Evolutionary conservation across 1,140 invertebrate species (phyloP).

Genomic region (Parapsyche elsis): DNA sequence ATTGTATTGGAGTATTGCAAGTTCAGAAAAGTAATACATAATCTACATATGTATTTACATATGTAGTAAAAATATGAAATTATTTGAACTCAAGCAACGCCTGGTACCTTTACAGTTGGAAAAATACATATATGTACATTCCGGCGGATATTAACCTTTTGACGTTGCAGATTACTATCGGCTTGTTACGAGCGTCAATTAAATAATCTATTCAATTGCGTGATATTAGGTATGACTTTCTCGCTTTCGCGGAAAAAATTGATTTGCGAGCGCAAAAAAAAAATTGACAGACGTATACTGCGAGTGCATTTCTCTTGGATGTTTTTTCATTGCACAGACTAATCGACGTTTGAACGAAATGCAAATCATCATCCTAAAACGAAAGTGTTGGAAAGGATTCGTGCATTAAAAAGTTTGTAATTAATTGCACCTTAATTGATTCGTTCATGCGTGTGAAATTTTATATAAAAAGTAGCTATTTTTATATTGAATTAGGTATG

Average conservation of each 20-base stretch:
- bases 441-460: background rate
- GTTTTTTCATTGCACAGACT: background rate
- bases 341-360: background rate
- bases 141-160: too few species aligned
- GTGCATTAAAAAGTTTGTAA: background rate
- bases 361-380: conserved; percentile 12
- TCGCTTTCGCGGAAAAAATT: background rate
- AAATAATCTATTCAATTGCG: conserved; percentile 20
- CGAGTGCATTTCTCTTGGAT: conserved; percentile 1
- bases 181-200: background rate
- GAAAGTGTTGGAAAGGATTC: conserved; percentile 13
- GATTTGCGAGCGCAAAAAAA: too few species aligned
- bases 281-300: background rate
- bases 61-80: too few species aligned
- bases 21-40: too few species aligned
- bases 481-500: too few species aligned
- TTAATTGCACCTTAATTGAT: background rate
- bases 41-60: too few species aligned
- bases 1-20: too few species aligned
- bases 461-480: background rate
- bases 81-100: too few species aligned
- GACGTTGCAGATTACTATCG: too few species aligned
- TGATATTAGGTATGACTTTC: conserved; percentile 17
- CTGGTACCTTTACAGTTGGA: too few species aligned
- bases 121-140: too few species aligned